Conservation (phyloP, 2,888 invertebrate genomes). For the Drosophila birchii region DNA sequence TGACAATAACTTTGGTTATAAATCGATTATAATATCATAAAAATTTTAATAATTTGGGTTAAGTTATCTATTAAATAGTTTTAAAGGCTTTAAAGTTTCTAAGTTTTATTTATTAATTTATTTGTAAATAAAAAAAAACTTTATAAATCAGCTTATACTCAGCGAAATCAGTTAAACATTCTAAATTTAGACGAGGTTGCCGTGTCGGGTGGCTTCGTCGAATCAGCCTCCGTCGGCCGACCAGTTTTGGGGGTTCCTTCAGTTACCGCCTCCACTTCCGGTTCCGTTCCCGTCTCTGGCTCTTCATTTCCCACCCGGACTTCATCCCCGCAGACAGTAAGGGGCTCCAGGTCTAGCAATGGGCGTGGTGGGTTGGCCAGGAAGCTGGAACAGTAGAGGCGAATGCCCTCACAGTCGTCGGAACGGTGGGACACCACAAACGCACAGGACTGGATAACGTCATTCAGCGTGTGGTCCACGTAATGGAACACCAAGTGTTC, state of each 20-base stretch:
- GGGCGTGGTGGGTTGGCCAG: slow-evolving; percentile 79
- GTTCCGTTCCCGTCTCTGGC: slow-evolving; percentile 33
- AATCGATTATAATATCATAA: too few species aligned
- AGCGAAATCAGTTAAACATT: slow-evolving; percentile 34
- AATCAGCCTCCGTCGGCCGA: slow-evolving; percentile 32
- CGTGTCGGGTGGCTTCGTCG: slow-evolving; percentile 16
- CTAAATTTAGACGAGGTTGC: slow-evolving; percentile 27
- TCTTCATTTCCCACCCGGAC: slow-evolving; percentile 57
- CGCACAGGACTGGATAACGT: slow-evolving; percentile 80
- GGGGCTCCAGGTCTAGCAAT: slow-evolving; percentile 67
- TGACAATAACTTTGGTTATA: too few species aligned
- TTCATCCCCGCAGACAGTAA: slow-evolving; percentile 72
- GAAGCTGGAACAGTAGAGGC: slow-evolving; percentile 76
- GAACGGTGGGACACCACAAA: slow-evolving; percentile 69
- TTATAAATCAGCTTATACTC: too few species aligned
- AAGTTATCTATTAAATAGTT: too few species aligned
- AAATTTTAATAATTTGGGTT: too few species aligned
- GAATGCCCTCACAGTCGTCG: slow-evolving; percentile 76
- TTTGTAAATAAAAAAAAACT: background rate
- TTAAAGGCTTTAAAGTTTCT: background rate
- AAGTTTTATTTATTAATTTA: background rate
- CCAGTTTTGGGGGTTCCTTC: slow-evolving; percentile 21
- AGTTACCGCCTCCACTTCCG: background rate
- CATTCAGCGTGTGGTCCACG: slow-evolving; percentile 78
- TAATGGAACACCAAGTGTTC: slow-evolving; percentile 79